These are phyloP conservation scores for Calidris pugnax DNA, from an alignment of 2,113 vertebrate genomes.

Conservation along the genomic window DNA sequence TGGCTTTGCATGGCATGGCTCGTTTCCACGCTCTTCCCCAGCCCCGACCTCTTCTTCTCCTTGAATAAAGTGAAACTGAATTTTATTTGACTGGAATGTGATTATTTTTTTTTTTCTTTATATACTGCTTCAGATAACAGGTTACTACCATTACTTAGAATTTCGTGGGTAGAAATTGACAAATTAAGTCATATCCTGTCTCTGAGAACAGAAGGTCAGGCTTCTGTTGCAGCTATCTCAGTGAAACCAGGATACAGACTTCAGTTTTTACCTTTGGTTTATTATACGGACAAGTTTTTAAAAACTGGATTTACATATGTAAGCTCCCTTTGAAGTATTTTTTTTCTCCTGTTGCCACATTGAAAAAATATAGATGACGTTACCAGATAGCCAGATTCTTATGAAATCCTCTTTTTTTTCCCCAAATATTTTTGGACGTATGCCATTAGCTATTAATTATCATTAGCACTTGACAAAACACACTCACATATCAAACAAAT, in stretches of 20 bases:
- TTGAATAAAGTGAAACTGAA: constrained; percentile 47
- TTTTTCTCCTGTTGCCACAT: not conserved
- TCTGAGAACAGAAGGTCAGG: not conserved
- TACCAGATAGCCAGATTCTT: not conserved
- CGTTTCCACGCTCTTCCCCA: not conserved
- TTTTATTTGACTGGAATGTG: not conserved
- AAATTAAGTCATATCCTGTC: not conserved
- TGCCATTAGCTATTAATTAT: not conserved
- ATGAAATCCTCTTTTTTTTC: not conserved
- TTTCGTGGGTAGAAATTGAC: not conserved
- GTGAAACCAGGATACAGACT: not conserved
- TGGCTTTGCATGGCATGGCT: constrained; percentile 1
- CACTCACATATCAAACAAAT: not conserved
- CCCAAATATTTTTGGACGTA: not conserved
- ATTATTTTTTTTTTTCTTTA: not conserved
- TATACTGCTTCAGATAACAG: not conserved
- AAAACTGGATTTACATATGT: not conserved
- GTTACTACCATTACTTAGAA: not conserved
- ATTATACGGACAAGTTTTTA: not conserved
- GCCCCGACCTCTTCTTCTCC: not conserved
- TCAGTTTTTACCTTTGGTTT: not conserved
- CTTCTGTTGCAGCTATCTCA: not conserved
- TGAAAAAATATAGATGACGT: not conserved
- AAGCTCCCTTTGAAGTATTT: not conserved
- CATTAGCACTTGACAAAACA: not conserved